Conservation (phyloP, 2,113 vertebrate genomes). For the Glaucidium brasilianum region DNA sequence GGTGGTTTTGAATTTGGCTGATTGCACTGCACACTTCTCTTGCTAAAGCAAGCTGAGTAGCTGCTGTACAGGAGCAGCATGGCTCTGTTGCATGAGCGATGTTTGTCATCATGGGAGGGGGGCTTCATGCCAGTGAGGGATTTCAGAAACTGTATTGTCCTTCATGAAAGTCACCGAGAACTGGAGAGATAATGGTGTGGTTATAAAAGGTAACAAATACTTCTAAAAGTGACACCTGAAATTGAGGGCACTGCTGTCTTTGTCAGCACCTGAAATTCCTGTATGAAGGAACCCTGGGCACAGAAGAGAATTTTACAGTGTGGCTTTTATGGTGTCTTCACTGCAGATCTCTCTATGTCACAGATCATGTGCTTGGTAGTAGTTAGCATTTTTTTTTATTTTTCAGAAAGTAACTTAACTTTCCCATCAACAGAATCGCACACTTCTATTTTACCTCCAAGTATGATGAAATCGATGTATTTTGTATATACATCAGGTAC, state of each 20-base stretch:
- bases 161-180: background rate
- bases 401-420: background rate
- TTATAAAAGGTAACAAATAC: background rate
- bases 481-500: accelerated
- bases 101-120: background rate
- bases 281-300: background rate
- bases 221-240: background rate
- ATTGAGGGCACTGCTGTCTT: background rate
- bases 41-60: background rate
- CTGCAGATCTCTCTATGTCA: background rate
- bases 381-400: background rate
- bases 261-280: background rate
- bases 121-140: background rate
- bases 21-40: background rate
- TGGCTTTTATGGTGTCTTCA: background rate
- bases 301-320: background rate
- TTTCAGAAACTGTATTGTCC: background rate
- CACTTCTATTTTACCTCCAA: background rate
- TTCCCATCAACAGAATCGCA: background rate
- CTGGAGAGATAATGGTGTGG: background rate
- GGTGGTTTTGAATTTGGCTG: background rate
- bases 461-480: background rate
- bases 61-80: background rate
- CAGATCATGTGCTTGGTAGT: background rate
- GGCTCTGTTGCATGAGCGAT: background rate